phyloP scores from a whole-genome alignment of 2,888 invertebrate genomes.

The Stratiomys singularior region DNA sequence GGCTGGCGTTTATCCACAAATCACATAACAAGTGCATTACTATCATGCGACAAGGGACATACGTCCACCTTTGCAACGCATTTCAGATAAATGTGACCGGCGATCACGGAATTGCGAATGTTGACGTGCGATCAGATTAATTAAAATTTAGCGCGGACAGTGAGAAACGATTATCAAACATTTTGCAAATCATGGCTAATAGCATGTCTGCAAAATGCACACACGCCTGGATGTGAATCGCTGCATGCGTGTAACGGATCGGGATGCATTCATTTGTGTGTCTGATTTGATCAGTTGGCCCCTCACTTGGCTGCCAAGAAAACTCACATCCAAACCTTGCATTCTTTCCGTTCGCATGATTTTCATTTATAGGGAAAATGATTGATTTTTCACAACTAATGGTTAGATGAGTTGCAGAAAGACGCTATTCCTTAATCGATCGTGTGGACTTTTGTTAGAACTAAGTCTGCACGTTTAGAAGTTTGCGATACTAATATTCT shows the following conservation, averaged over 20 bases:
- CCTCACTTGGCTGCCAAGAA: conserved; percentile 48
- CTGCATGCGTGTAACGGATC: not conserved
- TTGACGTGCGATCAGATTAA: conserved; percentile 53
- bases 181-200: conserved; percentile 41
- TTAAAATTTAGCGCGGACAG: conserved; percentile 53
- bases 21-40: conserved; percentile 43
- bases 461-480: too few relatives aligned
- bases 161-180: conserved; percentile 52
- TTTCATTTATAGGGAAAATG: too few relatives aligned
- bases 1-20: conserved; percentile 34
- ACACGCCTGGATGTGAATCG: not conserved
- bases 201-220: conserved; percentile 37
- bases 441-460: too few relatives aligned
- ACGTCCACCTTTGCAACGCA: conserved; percentile 30
- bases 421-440: too few relatives aligned
- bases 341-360: too few relatives aligned
- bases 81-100: conserved; percentile 49
- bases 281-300: conserved; percentile 45
- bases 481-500: too few relatives aligned
- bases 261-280: conserved; percentile 25
- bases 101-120: conserved; percentile 47
- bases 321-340: not conserved
- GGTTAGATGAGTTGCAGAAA: too few relatives aligned
- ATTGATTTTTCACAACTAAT: too few relatives aligned
- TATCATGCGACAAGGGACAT: conserved; percentile 45